A percentile compares a stretch with the other conserved stretches of the same genome.
These are phyloP conservation scores for Dynastes hyllus DNA, from an alignment of 2,888 invertebrate genomes.

Conservation along the genomic window DNA sequence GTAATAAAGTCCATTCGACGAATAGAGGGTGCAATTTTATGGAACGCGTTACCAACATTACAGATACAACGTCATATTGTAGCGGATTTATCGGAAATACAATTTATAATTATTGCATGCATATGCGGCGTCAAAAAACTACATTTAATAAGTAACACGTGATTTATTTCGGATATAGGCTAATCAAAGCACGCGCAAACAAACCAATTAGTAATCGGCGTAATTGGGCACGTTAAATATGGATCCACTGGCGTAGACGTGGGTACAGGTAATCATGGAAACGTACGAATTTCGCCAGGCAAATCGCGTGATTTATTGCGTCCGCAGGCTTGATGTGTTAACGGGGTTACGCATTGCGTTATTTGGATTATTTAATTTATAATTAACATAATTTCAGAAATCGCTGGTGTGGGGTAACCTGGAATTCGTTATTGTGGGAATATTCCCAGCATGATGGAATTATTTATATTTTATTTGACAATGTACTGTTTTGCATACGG, in stretches of 20 bases:
- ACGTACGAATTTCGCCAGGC: too few relatives aligned
- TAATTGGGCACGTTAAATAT: too few relatives aligned
- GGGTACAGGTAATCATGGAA: too few relatives aligned
- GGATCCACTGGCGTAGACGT: too few relatives aligned
- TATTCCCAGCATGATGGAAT: too few relatives aligned
- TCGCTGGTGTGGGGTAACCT: background rate
- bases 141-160: background rate
- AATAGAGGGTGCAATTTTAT: background rate
- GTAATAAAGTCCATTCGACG: background rate
- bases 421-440: background rate
- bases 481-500: too few relatives aligned
- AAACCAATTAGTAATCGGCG: too few relatives aligned
- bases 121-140: background rate
- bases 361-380: background rate
- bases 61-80: background rate
- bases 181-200: too few relatives aligned
- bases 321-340: background rate
- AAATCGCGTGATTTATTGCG: background rate
- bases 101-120: background rate
- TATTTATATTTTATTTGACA: too few relatives aligned
- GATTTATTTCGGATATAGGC: too few relatives aligned
- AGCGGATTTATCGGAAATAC: background rate
- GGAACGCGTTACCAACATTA: background rate
- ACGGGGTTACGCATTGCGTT: background rate
- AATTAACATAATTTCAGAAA: slow-evolving; percentile 6